phyloP scores from a whole-genome alignment of 2,888 invertebrate species.

The Drosophila pegasa region DNA sequence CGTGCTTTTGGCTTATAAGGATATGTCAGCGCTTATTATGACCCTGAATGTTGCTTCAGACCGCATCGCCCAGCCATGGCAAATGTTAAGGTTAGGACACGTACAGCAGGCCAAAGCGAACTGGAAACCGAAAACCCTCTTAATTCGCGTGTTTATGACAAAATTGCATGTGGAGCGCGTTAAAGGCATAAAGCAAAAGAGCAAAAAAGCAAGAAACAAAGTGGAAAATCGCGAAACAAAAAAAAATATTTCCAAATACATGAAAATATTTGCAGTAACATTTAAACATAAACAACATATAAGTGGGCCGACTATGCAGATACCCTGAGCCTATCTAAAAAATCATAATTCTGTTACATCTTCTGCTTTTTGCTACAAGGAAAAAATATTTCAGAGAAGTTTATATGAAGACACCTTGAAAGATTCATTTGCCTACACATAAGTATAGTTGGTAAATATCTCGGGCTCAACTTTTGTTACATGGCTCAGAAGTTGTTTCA shows the following conservation, averaged over 20 bases:
- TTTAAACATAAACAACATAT: slow-evolving; percentile 17
- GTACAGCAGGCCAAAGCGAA: slow-evolving; percentile 12
- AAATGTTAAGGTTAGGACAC: slow-evolving; percentile 65
- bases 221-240: slow-evolving; percentile 4
- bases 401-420: too few relatives aligned
- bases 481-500: too few relatives aligned
- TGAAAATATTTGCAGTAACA: slow-evolving; percentile 41
- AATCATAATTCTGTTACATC: too few relatives aligned
- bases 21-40: slow-evolving; percentile 43
- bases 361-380: too few relatives aligned
- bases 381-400: too few relatives aligned
- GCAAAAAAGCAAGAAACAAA: slow-evolving; percentile 11
- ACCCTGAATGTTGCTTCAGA: slow-evolving; percentile 50
- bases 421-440: too few relatives aligned
- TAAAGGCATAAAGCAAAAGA: slow-evolving; percentile 15
- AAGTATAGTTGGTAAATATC: too few relatives aligned
- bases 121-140: slow-evolving; percentile 34
- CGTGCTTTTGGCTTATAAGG: slow-evolving; percentile 22
- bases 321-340: too few relatives aligned
- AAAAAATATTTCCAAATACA: slow-evolving; percentile 39
- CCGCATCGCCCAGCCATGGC: slow-evolving; percentile 32
- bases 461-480: too few relatives aligned
- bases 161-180: slow-evolving; percentile 59
- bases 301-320: not conserved
- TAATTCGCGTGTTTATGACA: slow-evolving; percentile 75